phyloP scores from a whole-genome alignment of 2,888 invertebrate species.

The Tortricodes alternella region DNA sequence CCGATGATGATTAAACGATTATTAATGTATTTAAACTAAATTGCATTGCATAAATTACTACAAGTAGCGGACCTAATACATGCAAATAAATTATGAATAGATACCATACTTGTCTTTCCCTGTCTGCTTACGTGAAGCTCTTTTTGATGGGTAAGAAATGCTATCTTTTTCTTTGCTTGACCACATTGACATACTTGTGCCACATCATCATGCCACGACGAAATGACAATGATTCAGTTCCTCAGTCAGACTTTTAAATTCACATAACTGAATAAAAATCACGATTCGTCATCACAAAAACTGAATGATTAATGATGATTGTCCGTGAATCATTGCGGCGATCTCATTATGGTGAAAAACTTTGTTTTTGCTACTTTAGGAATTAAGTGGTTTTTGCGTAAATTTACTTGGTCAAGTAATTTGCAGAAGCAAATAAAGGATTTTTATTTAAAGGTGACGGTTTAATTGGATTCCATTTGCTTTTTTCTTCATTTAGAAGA shows the following conservation, averaged over 20 bases:
- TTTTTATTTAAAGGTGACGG: slow-evolving; percentile 27
- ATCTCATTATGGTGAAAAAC: slow-evolving; percentile 24
- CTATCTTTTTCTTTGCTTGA: too few relatives aligned
- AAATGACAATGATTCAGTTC: slow-evolving; percentile 19
- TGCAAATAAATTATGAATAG: too few relatives aligned
- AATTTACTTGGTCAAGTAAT: slow-evolving; percentile 13
- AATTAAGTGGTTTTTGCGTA: slow-evolving; percentile 25
- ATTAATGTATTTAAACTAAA: too few relatives aligned
- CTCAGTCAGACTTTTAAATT: slow-evolving; percentile 21
- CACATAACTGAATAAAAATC: slow-evolving; percentile 24
- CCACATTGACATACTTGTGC: not conserved
- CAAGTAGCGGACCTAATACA: too few relatives aligned
- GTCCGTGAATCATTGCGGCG: slow-evolving; percentile 23
- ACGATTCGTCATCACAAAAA: slow-evolving; percentile 29
- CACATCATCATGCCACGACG: not conserved
- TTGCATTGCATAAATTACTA: too few relatives aligned
- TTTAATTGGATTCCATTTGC: slow-evolving; percentile 26
- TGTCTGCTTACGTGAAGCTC: too few relatives aligned
- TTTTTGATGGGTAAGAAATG: too few relatives aligned
- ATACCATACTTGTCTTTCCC: too few relatives aligned
- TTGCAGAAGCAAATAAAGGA: slow-evolving; percentile 4
- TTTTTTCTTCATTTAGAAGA: slow-evolving; percentile 11
- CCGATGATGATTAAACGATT: too few relatives aligned
- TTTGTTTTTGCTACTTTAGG: slow-evolving; percentile 25
- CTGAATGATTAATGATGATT: slow-evolving; percentile 28